Conservation (phyloP, 2,797 vertebrate species). For the Pseudocheirus occidentalis region DNA sequence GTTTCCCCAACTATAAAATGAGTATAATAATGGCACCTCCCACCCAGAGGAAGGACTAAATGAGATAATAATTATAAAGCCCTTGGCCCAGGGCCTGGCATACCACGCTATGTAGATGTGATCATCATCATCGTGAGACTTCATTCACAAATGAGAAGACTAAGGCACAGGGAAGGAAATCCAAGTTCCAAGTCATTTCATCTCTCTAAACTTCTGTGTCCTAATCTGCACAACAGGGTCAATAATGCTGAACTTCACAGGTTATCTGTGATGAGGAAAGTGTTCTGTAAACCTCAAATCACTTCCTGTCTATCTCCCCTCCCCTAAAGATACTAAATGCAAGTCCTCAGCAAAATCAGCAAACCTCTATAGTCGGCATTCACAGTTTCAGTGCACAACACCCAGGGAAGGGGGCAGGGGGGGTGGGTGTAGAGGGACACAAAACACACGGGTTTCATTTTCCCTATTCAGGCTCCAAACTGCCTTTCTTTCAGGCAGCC, state of each 20-base stretch:
- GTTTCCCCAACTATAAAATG: not conserved
- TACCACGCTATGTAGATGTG: not conserved
- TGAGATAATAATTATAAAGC: not conserved
- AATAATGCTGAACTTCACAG: not conserved
- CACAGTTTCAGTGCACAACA: not conserved
- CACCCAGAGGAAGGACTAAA: not conserved
- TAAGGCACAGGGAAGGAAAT: not conserved
- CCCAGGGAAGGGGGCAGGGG: not conserved
- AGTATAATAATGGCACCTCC: not conserved
- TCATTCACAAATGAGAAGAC: not conserved
- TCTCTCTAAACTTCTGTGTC: not conserved
- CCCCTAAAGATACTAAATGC: not conserved
- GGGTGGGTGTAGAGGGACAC: too few relatives aligned
- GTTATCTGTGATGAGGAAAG: not conserved
- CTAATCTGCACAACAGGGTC: not conserved
- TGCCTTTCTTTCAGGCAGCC: not conserved
- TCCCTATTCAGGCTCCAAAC: not conserved
- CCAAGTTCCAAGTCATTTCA: not conserved
- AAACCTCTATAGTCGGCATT: not conserved
- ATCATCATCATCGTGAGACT: not conserved
- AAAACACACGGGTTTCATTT: not conserved
- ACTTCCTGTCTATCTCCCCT: not conserved
- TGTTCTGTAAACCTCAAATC: not conserved
- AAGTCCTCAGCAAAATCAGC: not conserved
- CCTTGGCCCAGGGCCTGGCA: not conserved